phyloP scores from a whole-genome alignment of 1,140 invertebrate species.

The Chlorops oryzae region DNA sequence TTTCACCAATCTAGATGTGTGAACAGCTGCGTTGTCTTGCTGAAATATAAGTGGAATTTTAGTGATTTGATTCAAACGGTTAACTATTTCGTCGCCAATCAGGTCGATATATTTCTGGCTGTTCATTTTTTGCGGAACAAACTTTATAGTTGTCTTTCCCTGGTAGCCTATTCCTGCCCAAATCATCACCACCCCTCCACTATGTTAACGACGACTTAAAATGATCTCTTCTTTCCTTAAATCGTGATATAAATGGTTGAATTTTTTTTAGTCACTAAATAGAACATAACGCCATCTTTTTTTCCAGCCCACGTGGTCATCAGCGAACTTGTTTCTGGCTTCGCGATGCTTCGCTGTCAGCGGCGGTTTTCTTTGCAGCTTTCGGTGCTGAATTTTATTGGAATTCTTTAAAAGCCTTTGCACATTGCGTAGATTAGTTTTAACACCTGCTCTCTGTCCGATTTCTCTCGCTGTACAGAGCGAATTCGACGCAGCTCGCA shows the following conservation, averaged over 20 bases:
- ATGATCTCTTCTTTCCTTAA: background rate
- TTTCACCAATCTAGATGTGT: background rate
- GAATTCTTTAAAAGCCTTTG: background rate
- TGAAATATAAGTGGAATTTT: background rate
- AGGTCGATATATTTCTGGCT: background rate
- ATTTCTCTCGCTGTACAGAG: background rate
- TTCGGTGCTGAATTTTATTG: background rate
- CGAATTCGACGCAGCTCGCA: background rate
- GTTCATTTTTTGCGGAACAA: background rate
- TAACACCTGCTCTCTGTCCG: background rate
- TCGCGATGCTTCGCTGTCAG: slow-evolving; percentile 1
- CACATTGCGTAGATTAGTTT: background rate
- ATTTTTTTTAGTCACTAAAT: slow-evolving; percentile 2
- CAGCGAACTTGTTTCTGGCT: slow-evolving; percentile 2
- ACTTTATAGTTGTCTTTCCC: slow-evolving; percentile 2
- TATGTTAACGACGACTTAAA: background rate
- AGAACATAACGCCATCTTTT: background rate
- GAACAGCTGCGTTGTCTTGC: background rate
- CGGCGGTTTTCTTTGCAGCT: background rate
- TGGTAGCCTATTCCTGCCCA: background rate
- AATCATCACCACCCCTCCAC: background rate
- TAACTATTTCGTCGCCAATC: background rate
- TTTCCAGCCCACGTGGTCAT: slow-evolving; percentile 1
- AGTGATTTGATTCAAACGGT: background rate
- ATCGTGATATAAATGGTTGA: slow-evolving; percentile 1